These are phyloP conservation scores for Pyrrhosoma nymphula DNA, from an alignment of 2,888 invertebrate genomes.

Conservation along the genomic window DNA sequence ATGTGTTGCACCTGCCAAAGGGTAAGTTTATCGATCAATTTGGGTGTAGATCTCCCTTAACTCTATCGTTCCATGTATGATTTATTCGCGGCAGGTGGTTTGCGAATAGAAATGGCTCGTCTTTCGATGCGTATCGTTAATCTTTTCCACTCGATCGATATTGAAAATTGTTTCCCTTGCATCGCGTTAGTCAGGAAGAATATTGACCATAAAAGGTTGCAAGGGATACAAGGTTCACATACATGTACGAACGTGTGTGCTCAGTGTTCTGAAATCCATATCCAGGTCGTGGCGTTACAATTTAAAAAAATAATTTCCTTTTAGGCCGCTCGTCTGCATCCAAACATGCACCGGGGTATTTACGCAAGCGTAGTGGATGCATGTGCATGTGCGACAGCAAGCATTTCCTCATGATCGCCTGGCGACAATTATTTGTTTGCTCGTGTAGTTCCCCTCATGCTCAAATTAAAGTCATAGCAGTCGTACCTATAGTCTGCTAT, in stretches of 20 bases:
- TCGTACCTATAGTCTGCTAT: too few relatives aligned
- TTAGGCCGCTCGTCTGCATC: neutral
- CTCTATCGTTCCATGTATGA: neutral
- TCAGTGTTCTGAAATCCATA: neutral
- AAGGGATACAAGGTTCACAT: too few relatives aligned
- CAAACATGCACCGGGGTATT: neutral
- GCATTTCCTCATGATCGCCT: too few relatives aligned
- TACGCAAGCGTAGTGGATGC: neutral
- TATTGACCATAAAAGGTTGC: neutral
- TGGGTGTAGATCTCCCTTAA: neutral
- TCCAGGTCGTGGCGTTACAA: neutral
- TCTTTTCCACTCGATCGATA: neutral
- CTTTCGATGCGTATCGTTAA: neutral
- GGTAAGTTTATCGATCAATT: neutral
- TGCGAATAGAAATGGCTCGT: neutral
- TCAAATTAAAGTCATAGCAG: too few relatives aligned
- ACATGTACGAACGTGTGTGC: neutral
- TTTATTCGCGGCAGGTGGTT: neutral
- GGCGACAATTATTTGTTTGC: too few relatives aligned
- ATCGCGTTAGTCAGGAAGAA: neutral
- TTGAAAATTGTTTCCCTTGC: neutral
- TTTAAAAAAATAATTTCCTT: neutral
- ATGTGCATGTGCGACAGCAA: too few relatives aligned
- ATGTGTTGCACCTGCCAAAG: neutral
- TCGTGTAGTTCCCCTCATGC: too few relatives aligned